Conservation (phyloP, 2,797 vertebrate species). For the Astyanax mexicanus region DNA sequence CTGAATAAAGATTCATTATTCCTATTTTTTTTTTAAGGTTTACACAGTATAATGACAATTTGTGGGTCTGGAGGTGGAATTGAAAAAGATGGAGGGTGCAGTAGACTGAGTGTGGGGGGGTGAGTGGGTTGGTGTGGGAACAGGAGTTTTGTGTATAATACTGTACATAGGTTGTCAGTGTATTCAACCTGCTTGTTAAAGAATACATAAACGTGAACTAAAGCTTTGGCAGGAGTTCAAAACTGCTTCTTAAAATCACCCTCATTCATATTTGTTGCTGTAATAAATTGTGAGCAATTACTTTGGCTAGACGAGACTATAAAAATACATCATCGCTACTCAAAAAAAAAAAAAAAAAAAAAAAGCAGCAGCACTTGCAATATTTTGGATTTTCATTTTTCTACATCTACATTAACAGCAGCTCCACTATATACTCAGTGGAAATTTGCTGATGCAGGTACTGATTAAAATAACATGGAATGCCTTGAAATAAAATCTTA, state of each 20-base stretch:
- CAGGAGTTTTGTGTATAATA: slow-evolving; percentile 17
- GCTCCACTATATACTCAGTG: no score
- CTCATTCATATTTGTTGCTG: background rate
- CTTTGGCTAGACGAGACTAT: background rate
- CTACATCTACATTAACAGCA: no score
- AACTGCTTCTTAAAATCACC: background rate
- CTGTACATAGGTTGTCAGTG: background rate
- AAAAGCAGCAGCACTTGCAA: no score
- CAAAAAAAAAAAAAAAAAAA: no score
- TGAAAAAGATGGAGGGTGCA: slow-evolving; percentile 36
- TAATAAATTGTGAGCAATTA: background rate
- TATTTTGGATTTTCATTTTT: no score
- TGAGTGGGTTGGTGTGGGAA: no score
- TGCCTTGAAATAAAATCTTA: no score
- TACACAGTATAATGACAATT: slow-evolving; percentile 56
- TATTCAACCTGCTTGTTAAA: slow-evolving; percentile 8
- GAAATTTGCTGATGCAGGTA: no score
- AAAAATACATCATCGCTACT: background rate
- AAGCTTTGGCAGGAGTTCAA: slow-evolving; percentile 1
- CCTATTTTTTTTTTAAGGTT: slow-evolving; percentile 52
- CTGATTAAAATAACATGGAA: no score
- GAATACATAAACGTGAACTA: background rate
- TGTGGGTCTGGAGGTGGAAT: slow-evolving; percentile 48
- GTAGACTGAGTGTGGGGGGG: slow-evolving; percentile 29
- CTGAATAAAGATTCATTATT: slow-evolving; percentile 60